phyloP scores from a whole-genome alignment of 1,140 invertebrate genomes.

The Ceratosolen fusciceps region DNA sequence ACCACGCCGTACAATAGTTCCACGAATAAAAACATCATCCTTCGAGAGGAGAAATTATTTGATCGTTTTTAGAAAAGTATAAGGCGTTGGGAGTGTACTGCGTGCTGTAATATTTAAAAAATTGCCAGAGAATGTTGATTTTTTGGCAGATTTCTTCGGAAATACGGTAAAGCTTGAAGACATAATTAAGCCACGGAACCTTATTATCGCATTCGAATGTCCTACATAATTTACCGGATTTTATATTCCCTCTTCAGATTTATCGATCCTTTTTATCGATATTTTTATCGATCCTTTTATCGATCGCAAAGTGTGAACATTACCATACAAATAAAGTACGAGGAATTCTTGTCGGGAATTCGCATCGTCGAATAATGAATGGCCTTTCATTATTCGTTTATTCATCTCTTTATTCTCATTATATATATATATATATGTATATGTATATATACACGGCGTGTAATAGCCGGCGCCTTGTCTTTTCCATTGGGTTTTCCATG shows the following conservation, averaged over 20 bases:
- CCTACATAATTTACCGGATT: constrained; percentile 7
- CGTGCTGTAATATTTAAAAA: constrained; percentile 31
- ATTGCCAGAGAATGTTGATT: constrained; percentile 29
- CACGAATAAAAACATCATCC: constrained; percentile 50
- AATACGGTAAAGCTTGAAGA: constrained; percentile 36
- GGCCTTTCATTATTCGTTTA: no score
- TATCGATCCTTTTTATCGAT: constrained; percentile 12
- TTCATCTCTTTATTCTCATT: no score
- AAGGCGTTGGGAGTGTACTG: not conserved
- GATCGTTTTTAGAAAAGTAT: constrained; percentile 37
- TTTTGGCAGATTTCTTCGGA: constrained; percentile 15
- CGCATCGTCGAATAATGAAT: no score
- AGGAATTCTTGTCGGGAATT: constrained; percentile 7
- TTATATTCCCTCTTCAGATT: not conserved
- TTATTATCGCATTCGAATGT: constrained; percentile 23
- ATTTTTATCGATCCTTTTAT: constrained; percentile 32
- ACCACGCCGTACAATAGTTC: constrained; percentile 27
- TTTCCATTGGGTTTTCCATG: no score
- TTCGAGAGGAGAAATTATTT: constrained; percentile 44
- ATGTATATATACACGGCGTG: no score
- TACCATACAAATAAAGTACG: not conserved
- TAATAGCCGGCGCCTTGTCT: no score
- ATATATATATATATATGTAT: no score
- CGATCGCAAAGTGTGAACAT: constrained; percentile 26
- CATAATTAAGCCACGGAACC: constrained; percentile 46